Conservation (phyloP, 2,113 vertebrate species). For the cattle (Bos taurus) region DNA sequence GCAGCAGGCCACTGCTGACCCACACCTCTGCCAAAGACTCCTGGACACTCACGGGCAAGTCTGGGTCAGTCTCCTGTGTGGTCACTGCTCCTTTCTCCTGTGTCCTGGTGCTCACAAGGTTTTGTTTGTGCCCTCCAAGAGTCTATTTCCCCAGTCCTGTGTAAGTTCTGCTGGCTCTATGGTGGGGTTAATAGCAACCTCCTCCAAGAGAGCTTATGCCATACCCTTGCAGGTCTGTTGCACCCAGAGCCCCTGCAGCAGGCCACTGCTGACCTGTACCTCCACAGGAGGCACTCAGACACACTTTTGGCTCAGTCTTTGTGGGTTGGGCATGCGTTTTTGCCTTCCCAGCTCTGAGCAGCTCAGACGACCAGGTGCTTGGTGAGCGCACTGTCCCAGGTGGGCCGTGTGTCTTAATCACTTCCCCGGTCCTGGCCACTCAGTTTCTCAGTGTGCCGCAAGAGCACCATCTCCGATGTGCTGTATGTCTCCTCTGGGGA, state of each 20-base stretch:
- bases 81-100: not conserved
- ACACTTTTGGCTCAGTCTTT: not conserved
- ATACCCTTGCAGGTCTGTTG: not conserved
- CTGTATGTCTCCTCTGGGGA: not conserved
- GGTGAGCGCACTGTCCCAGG: not conserved
- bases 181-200: not conserved
- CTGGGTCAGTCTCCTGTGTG: not conserved
- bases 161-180: not conserved
- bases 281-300: not conserved
- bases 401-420: not conserved
- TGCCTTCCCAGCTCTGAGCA: not conserved
- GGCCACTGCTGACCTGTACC: fast-evolving
- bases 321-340: fast-evolving
- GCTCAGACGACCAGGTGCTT: not conserved
- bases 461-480: not conserved
- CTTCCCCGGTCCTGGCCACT: not conserved
- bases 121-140: not conserved
- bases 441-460: fast-evolving
- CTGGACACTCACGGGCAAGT: not conserved
- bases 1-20: not conserved
- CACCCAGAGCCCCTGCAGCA: not conserved
- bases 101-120: not conserved
- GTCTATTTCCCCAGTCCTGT: not conserved
- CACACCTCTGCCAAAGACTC: not conserved
- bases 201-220: not conserved